Base-by-base conservation (phyloP, 2,797 vertebrate genomes). In the Sebastes hubbsi region DNA sequence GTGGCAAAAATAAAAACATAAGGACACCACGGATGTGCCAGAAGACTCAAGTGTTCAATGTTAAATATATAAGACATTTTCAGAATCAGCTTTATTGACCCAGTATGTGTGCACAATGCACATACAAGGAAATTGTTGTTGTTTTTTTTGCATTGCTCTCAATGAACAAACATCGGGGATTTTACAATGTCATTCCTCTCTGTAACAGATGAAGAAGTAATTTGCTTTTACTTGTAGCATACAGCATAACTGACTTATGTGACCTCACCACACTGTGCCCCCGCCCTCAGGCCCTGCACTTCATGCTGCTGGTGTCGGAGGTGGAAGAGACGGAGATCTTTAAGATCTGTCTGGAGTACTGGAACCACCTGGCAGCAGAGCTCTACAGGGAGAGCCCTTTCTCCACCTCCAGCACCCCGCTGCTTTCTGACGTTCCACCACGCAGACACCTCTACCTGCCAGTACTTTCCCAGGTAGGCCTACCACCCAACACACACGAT, bases 281-380 rank as follows among this genome's bases (percentile, higher is more conserved):
- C 22, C 12, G 0, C 76, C 38, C 56, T 18, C 76, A 94, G 93
- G 92, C 94, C 0, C 87, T 94, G 30, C 93, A 94, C 86, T 94
- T 86, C 90, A 99, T 99, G 98, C 90, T 99, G 81, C 72, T 99
- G 94, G 98, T 99, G 72, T 99, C 98, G 1, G 98, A 99, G 95
- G 98, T 99, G 78, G 98, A 99, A 91, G 98, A 99, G 95, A 99
- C 98, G 0, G 98, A 99, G 95, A 99, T 99, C 88, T 99, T 99
- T 80, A 99, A 99, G 94, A 99, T 99, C 83, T 99, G 98, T 71
- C 95, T 99, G 75, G 98, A 99, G 81, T 99, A 99, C 91, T 99
- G 98, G 98, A 99, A 99, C 95, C 98, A 99, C 85, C 93, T 99
- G 91, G 97, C 98, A 32, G 97, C 98, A 36, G 98, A 99, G 91